A percentile compares a stretch with the other conserved stretches of the same genome.
phyloP scores from a whole-genome alignment of 2,888 invertebrate species.

The Idaea aversata region DNA sequence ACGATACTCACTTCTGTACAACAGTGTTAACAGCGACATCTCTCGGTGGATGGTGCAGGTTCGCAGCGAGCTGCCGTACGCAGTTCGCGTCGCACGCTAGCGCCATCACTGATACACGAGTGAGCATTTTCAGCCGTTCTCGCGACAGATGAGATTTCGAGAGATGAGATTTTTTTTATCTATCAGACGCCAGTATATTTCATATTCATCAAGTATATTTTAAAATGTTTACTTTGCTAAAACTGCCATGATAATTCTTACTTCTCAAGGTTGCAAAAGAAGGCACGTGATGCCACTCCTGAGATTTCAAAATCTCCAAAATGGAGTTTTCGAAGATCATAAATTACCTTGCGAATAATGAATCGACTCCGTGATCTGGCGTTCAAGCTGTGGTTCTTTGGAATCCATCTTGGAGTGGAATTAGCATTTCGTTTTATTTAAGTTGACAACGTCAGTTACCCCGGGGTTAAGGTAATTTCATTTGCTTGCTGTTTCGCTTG shows the following conservation, averaged over 20 bases:
- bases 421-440: neutral
- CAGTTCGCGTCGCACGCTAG: too few species aligned
- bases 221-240: too few species aligned
- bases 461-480: neutral
- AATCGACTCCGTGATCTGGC: conserved; percentile 42
- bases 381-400: conserved; percentile 24
- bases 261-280: neutral
- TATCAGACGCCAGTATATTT: too few species aligned
- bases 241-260: neutral
- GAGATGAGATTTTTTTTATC: too few species aligned
- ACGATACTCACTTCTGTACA: too few species aligned
- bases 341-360: conserved; percentile 46
- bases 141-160: too few species aligned
- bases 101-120: too few species aligned
- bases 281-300: neutral
- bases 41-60: too few species aligned
- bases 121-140: too few species aligned
- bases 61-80: too few species aligned
- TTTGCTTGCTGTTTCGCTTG: neutral
- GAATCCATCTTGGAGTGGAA: neutral
- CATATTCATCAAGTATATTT: too few species aligned
- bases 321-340: conserved; percentile 39
- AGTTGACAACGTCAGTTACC: neutral
- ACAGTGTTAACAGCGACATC: too few species aligned
- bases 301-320: conserved; percentile 22